Conservation (phyloP, 2,113 vertebrate genomes). For the Puntigrus tetrazona region DNA sequence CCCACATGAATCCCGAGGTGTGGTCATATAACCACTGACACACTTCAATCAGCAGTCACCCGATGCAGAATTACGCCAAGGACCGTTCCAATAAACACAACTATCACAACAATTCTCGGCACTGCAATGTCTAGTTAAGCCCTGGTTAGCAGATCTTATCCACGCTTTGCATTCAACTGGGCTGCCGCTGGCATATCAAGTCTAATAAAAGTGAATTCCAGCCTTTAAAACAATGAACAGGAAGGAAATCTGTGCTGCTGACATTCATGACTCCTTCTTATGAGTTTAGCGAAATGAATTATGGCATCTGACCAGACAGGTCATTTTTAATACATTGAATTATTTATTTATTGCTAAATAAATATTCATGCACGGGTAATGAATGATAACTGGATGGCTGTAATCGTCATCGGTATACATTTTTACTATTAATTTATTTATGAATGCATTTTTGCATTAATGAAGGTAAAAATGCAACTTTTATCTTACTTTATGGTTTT, state of each 20-base stretch:
- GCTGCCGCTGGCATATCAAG: background rate
- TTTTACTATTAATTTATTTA: no score
- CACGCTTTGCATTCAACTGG: background rate
- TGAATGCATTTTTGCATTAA: no score
- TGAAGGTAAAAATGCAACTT: no score
- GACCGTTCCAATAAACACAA: background rate
- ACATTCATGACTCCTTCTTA: background rate
- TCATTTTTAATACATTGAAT: background rate
- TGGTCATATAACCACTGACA: constrained; percentile 40
- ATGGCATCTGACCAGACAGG: background rate
- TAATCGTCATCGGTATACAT: background rate
- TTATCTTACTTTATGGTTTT: background rate
- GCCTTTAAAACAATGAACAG: constrained; percentile 32
- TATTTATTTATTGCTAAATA: background rate
- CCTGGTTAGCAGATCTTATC: background rate
- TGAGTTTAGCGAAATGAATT: background rate
- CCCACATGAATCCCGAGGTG: constrained; percentile 29
- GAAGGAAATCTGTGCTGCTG: constrained; percentile 28
- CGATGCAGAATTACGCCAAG: background rate
- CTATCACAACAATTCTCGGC: background rate
- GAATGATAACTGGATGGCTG: background rate
- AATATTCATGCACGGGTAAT: background rate
- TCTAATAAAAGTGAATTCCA: background rate
- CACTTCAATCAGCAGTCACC: background rate
- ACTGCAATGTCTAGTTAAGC: background rate